phyloP scores from a whole-genome alignment of 2,888 invertebrate genomes.

The Metacarcinus magister region DNA sequence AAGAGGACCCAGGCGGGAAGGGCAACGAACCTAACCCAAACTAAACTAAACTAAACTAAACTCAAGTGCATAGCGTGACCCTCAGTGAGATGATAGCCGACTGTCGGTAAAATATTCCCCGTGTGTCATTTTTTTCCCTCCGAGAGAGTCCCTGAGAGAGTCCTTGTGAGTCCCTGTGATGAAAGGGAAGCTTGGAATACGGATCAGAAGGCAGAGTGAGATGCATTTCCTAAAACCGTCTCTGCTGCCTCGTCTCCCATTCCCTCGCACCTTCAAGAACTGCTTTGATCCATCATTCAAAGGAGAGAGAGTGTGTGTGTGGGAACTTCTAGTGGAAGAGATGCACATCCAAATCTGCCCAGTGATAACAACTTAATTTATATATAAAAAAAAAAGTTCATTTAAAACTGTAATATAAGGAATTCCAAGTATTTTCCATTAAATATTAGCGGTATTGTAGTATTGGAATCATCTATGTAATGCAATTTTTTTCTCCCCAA shows the following conservation, averaged over 20 bases:
- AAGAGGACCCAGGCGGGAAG: too few species aligned
- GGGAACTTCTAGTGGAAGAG: neutral
- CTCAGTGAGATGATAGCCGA: too few species aligned
- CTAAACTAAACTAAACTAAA: too few species aligned
- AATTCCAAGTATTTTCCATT: neutral
- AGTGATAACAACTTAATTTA: neutral
- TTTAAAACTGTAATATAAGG: neutral
- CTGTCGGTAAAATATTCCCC: too few species aligned
- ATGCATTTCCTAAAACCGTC: neutral
- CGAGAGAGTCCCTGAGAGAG: too few species aligned
- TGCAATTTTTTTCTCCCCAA: too few species aligned
- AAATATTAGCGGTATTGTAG: too few species aligned
- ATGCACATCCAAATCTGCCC: neutral
- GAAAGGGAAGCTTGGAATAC: neutral
- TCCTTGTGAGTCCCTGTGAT: neutral
- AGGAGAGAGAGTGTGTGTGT: neutral
- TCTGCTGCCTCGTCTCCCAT: neutral
- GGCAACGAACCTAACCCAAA: too few species aligned
- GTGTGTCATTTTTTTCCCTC: neutral
- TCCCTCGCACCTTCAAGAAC: neutral
- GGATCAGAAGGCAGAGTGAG: neutral
- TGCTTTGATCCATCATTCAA: neutral
- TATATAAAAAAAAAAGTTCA: neutral
- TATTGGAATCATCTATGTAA: too few species aligned
- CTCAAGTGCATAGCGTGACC: too few species aligned